phyloP scores from a whole-genome alignment of 2,113 vertebrate genomes.

The Acrocephalus kingi region DNA sequence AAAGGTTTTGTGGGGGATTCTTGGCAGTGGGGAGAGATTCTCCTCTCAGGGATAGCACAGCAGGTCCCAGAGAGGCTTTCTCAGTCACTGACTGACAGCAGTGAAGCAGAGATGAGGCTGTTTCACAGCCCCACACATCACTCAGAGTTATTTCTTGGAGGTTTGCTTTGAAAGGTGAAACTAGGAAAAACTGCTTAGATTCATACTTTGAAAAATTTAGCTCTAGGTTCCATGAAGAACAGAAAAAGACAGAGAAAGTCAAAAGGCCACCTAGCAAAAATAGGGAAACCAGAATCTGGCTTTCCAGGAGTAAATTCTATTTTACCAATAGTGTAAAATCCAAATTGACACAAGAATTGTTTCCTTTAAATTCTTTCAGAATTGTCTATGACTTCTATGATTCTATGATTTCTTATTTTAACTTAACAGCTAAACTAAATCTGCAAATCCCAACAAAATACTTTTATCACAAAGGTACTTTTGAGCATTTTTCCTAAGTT shows the following conservation, averaged over 20 bases:
- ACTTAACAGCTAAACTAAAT: not conserved
- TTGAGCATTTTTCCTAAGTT: not conserved
- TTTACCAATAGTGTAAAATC: not conserved
- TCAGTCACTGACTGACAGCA: not conserved
- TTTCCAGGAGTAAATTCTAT: not conserved
- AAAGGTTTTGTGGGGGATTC: not conserved
- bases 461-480: not conserved
- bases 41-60: not conserved
- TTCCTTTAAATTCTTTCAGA: not conserved
- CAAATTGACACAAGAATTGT: not conserved
- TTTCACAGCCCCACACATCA: not conserved
- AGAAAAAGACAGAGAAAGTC: not conserved
- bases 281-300: not conserved
- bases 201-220: not conserved
- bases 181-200: not conserved
- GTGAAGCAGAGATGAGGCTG: not conserved
- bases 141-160: not conserved
- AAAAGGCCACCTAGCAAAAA: not conserved
- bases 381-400: not conserved
- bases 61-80: not conserved
- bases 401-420: not conserved
- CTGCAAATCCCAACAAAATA: not conserved
- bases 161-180: not conserved
- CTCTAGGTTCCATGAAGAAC: not conserved
- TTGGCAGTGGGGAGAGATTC: not conserved